Evolutionary conservation across 2,888 invertebrate genomes (phyloP).

Genomic region (Aproaerema taeniolella): DNA sequence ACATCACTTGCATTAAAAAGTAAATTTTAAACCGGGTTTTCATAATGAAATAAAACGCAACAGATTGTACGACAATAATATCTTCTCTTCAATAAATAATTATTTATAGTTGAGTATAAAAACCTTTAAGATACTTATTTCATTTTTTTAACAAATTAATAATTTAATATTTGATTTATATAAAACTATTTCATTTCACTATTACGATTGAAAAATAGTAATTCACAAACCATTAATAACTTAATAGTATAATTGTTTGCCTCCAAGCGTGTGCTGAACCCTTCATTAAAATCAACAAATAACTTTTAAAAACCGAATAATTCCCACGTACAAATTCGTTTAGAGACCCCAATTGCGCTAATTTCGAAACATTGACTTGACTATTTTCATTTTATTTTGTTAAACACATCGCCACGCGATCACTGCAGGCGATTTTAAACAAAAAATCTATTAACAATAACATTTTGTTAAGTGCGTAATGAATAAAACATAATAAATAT

Average conservation of each 20-base stretch:
- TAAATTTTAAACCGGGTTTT: no score
- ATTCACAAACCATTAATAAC: no score
- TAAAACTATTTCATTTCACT: no score
- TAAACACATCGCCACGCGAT: slow-evolving; percentile 57
- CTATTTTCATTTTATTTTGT: slow-evolving; percentile 38
- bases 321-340: slow-evolving; percentile 42
- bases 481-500: slow-evolving; percentile 56
- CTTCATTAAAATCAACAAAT: slow-evolving; percentile 5
- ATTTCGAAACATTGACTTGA: slow-evolving; percentile 52
- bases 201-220: no score
- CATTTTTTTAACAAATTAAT: no score
- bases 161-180: no score
- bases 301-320: slow-evolving; percentile 22
- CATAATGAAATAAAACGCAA: no score
- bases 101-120: no score
- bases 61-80: no score
- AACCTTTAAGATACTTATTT: no score
- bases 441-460: slow-evolving; percentile 47
- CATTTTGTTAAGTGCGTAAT: slow-evolving; percentile 42
- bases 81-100: no score
- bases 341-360: slow-evolving; percentile 44
- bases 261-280: not conserved
- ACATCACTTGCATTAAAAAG: no score
- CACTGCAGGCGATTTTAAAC: slow-evolving; percentile 51
- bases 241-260: not conserved